Base-by-base conservation (phyloP, 1,140 invertebrate genomes). In the Galendromus occidentalis region DNA sequence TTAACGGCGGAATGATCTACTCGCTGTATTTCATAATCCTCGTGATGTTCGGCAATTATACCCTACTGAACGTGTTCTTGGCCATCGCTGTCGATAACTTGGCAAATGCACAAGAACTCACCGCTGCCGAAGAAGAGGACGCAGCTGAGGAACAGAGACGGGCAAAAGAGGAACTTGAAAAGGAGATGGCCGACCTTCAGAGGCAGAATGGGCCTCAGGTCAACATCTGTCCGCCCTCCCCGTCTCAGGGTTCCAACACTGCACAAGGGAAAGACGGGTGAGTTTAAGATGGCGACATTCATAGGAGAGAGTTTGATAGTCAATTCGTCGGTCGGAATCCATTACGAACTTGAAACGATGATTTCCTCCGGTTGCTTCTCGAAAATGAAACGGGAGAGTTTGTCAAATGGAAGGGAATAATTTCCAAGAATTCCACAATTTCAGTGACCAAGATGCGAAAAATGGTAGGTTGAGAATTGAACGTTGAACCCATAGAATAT, bases 71-170 rank as follows among this genome's bases (percentile, higher is more conserved):
- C 73, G 80, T 81, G 25, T 82, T 81, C 72, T 76, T 82, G 76
- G 80, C 80, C 71, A 82, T 81, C 69, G 80, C 80, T 68, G 81
- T 82, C 59, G 80, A 81, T 72, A 82, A 82, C 70, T 74, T 81
- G 73, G 80, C 80, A 44, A 82, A 82, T 70, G 80, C 80, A 30
- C 80, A 79, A 67, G 80, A 81, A 70, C 70, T 82, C 47, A 81
- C 80, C 14, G 77, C 79, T 59, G 78, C 79, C 55, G 79, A 81
- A 69, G 79, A 82, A 68, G 79, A 64, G 41, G 42, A 67, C 28
- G 68, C 67, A 22, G 45, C 64, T 18, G 68, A 68, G 64, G 63
- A 69, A 65, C 67, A 69, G 47, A 59, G 33, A 33, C 51, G 25
- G 25, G 51, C 51, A 29, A 59, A 65, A 41, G 64, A 65, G 29